Base-by-base conservation (phyloP, 2,797 vertebrate genomes). In the Myotis pilosus region DNA sequence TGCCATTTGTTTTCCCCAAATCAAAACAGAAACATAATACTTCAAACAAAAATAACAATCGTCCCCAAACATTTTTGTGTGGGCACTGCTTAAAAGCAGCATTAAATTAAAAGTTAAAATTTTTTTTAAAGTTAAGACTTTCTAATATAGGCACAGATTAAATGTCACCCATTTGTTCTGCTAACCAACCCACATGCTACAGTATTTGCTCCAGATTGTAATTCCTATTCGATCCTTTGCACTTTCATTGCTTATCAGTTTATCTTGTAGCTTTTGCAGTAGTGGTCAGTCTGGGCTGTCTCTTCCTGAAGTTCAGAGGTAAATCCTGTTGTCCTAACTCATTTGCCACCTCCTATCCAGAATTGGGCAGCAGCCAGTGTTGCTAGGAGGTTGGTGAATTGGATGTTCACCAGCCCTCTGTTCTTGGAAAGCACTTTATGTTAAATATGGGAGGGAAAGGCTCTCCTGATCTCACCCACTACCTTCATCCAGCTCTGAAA, bases 101-200 rank as follows among this genome's bases (percentile, higher is more conserved):
- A 92, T 86, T 92, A 94, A 84, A 72, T 91, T 94, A 79, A 95
- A 97, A 97, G 76, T 95, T 91, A 82, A 75, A 82, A 28, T 9
- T 92, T 93, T 72, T 92, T 96, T 92, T 92, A 25, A 95, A 97
- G 87, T 93, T 95, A 95, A 96, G 75, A 92, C 79, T 96, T 96
- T 97, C 81, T 97, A 95, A 96, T 96, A 96, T 96, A 97, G 96
- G 95, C 79, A 95, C 75, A 92, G 88, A 96, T 96, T 95, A 97
- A 97, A 96, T 97, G 95, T 96, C 96, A 97, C 72, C 94, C 97
- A 97, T 96, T 96, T 97, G 96, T 95, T 97, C 96, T 94, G 96
- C 30, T 95, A 97, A 97, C 49, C 93, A 94, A 95, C 96, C 96
- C 97, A 97, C 94, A 97, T 97, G 97, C 92, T 95, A 78, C 66